Conservation (phyloP, 2,888 invertebrate genomes). For the Phengaris arion region DNA sequence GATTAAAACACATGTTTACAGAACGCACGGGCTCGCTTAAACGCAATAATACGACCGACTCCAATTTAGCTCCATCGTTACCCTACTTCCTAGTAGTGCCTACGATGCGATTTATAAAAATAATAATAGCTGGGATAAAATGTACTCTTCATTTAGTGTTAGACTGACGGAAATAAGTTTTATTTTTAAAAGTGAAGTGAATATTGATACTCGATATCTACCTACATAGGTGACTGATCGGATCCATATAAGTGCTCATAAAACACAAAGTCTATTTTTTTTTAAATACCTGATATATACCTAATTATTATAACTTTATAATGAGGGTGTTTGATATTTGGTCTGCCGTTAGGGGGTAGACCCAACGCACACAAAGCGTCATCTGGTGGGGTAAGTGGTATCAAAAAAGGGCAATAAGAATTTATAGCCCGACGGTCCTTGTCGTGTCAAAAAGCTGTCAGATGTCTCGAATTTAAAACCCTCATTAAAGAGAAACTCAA, state of each 20-base stretch:
- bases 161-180: neutral
- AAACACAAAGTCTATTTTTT: neutral
- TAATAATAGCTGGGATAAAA: neutral
- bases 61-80: slow-evolving; percentile 38
- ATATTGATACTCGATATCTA: neutral
- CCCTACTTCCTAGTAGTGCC: slow-evolving; percentile 20
- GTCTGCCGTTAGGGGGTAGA: no score
- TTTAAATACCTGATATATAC: no score
- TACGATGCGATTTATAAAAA: slow-evolving; percentile 9
- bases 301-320: no score
- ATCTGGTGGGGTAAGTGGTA: no score
- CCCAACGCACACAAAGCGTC: no score
- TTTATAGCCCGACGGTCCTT: no score
- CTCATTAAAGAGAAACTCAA: no score
- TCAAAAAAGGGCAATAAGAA: no score
- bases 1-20: slow-evolving; percentile 80
- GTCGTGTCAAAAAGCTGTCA: no score
- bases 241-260: neutral
- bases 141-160: neutral
- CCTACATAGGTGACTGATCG: neutral
- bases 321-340: no score
- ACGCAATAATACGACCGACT: slow-evolving; percentile 56
- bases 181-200: neutral
- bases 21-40: slow-evolving; percentile 67
- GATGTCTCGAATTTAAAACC: no score